A percentile compares a stretch with the other conserved stretches of the same genome.
Evolutionary conservation across 2,888 invertebrate genomes (phyloP).

Genomic region (Nomada fucata): DNA sequence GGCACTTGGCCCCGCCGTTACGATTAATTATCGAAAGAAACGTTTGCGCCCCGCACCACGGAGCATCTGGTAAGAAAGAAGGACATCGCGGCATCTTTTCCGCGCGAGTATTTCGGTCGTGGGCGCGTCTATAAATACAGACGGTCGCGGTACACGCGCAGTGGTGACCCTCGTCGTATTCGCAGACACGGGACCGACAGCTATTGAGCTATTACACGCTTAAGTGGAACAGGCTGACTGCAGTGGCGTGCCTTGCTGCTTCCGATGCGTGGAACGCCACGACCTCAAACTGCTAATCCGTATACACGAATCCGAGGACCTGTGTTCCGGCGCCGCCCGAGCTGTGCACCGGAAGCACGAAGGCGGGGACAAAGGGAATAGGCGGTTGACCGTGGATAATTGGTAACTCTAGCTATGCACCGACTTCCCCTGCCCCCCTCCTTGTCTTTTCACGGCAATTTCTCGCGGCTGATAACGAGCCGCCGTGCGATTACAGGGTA

Average conservation of each 20-base stretch:
- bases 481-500: not conserved
- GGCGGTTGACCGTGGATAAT: constrained; percentile 56
- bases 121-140: constrained; percentile 53
- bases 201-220: constrained; percentile 83
- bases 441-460: constrained; percentile 8
- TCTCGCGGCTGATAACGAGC: constrained; percentile 8
- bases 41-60: too few species aligned
- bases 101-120: constrained; percentile 31
- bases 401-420: constrained; percentile 28
- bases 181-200: constrained; percentile 70
- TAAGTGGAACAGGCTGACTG: constrained; percentile 77
- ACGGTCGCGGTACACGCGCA: constrained; percentile 56
- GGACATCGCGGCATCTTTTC: constrained; percentile 9
- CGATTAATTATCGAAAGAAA: too few species aligned
- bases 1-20: too few species aligned
- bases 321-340: constrained; percentile 23
- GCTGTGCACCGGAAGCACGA: constrained; percentile 32
- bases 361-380: constrained; percentile 53
- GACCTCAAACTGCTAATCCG: constrained; percentile 73
- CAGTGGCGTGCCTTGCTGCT: constrained; percentile 73
- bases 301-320: constrained; percentile 57
- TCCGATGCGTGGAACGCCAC: constrained; percentile 63
- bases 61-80: constrained; percentile 1
- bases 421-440: not conserved
- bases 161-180: constrained; percentile 63